phyloP scores from a whole-genome alignment of 1,140 invertebrate species.

The Belonocnema kinseyi region DNA sequence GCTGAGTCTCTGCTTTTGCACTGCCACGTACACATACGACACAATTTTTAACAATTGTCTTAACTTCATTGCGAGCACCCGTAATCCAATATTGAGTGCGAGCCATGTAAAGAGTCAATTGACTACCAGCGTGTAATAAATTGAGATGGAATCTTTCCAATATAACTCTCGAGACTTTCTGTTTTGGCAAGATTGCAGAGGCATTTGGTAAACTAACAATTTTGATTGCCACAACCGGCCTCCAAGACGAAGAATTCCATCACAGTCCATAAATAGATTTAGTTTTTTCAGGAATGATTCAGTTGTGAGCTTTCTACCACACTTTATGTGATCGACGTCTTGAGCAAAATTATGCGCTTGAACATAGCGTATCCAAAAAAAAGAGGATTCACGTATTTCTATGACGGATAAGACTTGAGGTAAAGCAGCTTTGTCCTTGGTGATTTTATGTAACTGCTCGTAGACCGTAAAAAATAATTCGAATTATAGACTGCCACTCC shows the following conservation, averaged over 20 bases:
- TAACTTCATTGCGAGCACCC: no score
- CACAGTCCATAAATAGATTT: no score
- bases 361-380: background rate
- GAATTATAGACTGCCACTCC: background rate
- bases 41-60: slow-evolving; percentile 49
- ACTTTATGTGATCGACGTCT: no score
- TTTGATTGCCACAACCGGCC: no score
- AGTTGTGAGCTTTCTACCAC: no score
- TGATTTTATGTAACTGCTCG: background rate
- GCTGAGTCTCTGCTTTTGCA: slow-evolving; percentile 49
- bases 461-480: no score
- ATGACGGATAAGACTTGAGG: background rate
- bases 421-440: background rate
- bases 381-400: background rate
- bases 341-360: background rate
- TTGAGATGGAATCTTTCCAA: no score
- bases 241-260: no score
- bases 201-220: no score
- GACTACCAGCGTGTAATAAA: background rate
- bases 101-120: slow-evolving; percentile 38
- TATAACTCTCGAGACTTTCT: background rate
- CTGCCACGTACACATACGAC: slow-evolving; percentile 42
- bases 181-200: no score
- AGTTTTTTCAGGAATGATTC: no score
- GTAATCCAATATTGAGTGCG: slow-evolving; percentile 39